Evolutionary conservation across 1,140 invertebrate genomes (phyloP), one percentile per base, ranked within the genome.

Genomic region (Homalodisca vitripennis): DNA sequence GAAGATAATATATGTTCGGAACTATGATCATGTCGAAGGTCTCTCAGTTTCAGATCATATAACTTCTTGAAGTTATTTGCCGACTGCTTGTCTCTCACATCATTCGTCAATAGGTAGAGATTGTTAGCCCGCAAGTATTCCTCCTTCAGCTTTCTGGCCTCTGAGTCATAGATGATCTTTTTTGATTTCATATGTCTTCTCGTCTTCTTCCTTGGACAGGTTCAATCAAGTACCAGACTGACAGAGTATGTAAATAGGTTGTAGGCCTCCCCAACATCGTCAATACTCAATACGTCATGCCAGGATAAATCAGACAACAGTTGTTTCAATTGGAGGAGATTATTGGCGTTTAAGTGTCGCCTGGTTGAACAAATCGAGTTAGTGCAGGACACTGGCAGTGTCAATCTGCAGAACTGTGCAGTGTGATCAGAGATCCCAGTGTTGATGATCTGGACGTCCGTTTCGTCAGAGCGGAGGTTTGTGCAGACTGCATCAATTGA

Each of bases 31-130:
- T 41, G 17, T 41, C 17, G 34, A 10, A 41, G 17, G 34, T 10
- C 34, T 41, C 34, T 41, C n/a, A 60, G n/a, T 24, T 27, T 60
- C 55, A 60, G 26, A 30, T 60, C 27, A 30, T 60, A 60, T 27
- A n/a, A 60, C 29, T 29, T n/a, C n/a, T 60, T 60, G 2, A 60
- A 29, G 22, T 26, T 10, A 24, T 27, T 60, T 27, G n/a, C n/a
- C n/a, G n/a, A n/a, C n/a, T n/a, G n/a, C n/a, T n/a, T n/a, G n/a
- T n/a, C n/a, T n/a, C n/a, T n/a, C n/a, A n/a, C n/a, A n/a, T n/a
- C n/a, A n/a, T n/a, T n/a, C n/a, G n/a, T n/a, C n/a, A n/a, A n/a
- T n/a, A n/a, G n/a, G n/a, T n/a, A n/a, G n/a, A n/a, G n/a, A n/a
- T n/a, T n/a, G n/a, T n/a, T n/a, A n/a, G n/a, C n/a, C n/a, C n/a